Conservation (phyloP, 2,113 vertebrate species). For the Passer montanus region DNA sequence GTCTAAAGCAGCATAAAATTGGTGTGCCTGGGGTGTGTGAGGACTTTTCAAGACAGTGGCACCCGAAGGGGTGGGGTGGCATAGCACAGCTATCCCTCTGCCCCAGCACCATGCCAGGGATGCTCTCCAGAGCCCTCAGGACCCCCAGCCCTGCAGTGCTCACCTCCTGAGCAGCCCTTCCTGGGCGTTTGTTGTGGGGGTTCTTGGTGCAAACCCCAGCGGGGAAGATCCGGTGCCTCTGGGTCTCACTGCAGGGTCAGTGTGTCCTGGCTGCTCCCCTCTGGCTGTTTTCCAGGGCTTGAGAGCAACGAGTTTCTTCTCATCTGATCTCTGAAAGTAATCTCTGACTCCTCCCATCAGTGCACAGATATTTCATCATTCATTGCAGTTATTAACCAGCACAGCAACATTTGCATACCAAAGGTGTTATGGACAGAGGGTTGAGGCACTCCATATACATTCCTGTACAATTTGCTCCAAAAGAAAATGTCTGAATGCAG, state of each 20-base stretch:
- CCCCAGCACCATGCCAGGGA: not conserved
- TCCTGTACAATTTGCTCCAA: not conserved
- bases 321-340: not conserved
- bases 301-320: not conserved
- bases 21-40: not conserved
- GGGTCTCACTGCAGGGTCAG: accelerated
- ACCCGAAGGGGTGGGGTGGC: not conserved
- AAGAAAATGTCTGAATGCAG: not conserved
- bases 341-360: not conserved
- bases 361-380: not conserved
- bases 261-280: not conserved
- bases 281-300: not conserved
- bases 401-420: not conserved
- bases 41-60: not conserved
- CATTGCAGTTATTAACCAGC: not conserved
- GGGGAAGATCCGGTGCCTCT: accelerated
- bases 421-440: not conserved
- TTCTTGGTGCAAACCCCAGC: not conserved
- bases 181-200: not conserved
- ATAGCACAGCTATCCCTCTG: not conserved
- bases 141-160: accelerated
- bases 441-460: not conserved
- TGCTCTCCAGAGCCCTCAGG: not conserved
- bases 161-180: not conserved
- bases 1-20: not conserved